These are phyloP conservation scores for Nebria ingens DNA, from an alignment of 1,140 invertebrate genomes.

Conservation along the genomic window DNA sequence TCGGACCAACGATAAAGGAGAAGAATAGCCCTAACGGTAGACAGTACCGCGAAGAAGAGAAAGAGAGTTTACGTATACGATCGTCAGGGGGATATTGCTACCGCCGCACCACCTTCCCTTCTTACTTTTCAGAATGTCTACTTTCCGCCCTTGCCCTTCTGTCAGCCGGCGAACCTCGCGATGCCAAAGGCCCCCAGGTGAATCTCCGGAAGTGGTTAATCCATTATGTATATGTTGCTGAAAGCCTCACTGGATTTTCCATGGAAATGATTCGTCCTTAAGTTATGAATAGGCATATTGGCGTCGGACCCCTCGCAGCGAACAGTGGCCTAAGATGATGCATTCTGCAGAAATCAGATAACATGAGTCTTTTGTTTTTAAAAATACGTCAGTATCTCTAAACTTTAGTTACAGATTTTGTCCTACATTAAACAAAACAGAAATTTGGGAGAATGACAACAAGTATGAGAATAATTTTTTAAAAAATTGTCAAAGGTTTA, in stretches of 20 bases:
- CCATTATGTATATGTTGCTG: slow-evolving; percentile 8
- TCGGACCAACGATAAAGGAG: neutral
- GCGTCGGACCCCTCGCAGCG: neutral
- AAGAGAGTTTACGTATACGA: neutral
- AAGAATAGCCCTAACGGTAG: neutral
- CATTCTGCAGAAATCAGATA: too few species aligned
- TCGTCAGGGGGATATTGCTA: neutral
- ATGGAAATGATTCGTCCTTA: slow-evolving; percentile 6
- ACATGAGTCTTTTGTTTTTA: too few species aligned
- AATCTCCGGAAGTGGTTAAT: slow-evolving; percentile 7
- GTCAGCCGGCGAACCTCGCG: neutral
- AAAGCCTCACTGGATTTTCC: slow-evolving; percentile 3
- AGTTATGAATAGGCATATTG: slow-evolving; percentile 5
- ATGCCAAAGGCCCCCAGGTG: neutral
- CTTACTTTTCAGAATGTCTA: too few species aligned
- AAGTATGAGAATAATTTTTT: too few species aligned
- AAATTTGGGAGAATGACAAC: too few species aligned
- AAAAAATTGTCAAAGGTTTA: too few species aligned
- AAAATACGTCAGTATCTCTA: too few species aligned
- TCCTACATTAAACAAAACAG: too few species aligned
- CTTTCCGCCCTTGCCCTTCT: neutral
- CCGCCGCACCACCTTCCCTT: too few species aligned
- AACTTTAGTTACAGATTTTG: too few species aligned
- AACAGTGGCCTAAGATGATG: too few species aligned
- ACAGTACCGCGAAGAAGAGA: neutral